Conservation (phyloP, 2,888 invertebrate species). For the Ochropacha duplaris region DNA sequence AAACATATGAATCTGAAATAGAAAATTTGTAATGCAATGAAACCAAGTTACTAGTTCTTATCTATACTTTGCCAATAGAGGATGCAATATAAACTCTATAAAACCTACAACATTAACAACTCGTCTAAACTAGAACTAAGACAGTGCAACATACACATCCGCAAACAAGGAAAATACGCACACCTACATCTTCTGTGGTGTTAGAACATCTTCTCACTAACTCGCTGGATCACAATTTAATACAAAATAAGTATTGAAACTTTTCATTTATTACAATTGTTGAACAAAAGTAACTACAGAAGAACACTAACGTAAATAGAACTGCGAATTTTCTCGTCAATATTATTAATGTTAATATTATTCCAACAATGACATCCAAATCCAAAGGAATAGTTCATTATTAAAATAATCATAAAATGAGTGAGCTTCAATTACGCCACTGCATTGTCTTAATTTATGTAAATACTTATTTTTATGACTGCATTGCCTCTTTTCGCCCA, state of each 20-base stretch:
- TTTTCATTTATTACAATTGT: no score
- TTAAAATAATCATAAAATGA: neutral
- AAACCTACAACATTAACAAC: slow-evolving; percentile 50
- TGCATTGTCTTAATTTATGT: slow-evolving; percentile 1
- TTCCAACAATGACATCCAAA: neutral
- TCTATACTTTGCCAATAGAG: no score
- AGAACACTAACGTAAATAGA: neutral
- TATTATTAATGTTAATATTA: neutral
- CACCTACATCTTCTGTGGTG: slow-evolving; percentile 15
- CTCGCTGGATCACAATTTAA: neutral
- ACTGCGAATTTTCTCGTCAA: neutral
- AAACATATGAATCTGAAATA: no score
- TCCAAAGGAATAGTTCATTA: neutral
- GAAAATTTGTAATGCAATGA: neutral
- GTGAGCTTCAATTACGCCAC: neutral
- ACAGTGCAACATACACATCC: slow-evolving; percentile 32
- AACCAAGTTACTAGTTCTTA: no score
- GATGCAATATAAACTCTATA: slow-evolving; percentile 23
- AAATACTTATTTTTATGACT: slow-evolving; percentile 6
- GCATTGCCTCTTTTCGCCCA: neutral
- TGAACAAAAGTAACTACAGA: no score
- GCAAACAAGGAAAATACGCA: slow-evolving; percentile 31
- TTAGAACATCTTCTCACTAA: slow-evolving; percentile 12
- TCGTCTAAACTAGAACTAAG: slow-evolving; percentile 42
- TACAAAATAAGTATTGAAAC: no score